Percentiles rank a stretch among this genome's conserved stretches.
These are phyloP conservation scores for Pinctada fucata DNA, from an alignment of 2,888 invertebrate species.

Conservation along the genomic window DNA sequence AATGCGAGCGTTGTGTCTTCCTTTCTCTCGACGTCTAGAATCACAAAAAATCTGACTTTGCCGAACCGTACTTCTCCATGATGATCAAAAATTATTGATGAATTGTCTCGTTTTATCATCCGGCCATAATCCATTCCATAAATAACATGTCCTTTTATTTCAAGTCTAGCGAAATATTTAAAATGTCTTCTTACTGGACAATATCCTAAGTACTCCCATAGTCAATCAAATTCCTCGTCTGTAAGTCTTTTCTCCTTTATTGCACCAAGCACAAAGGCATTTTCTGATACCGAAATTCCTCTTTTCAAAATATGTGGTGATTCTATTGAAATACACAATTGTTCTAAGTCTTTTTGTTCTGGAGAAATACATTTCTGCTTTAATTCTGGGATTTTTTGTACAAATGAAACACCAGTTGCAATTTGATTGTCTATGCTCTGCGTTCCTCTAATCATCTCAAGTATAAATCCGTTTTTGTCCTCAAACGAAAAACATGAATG, in stretches of 20 bases:
- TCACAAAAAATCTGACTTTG: conserved; percentile 4
- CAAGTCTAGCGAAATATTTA: no score
- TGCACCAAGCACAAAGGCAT: conserved; percentile 35
- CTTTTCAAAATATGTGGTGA: conserved; percentile 34
- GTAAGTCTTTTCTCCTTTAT: conserved; percentile 27
- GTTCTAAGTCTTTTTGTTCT: conserved; percentile 27
- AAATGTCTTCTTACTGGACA: conserved; percentile 11
- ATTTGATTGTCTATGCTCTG: conserved; percentile 48
- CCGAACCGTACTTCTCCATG: conserved; percentile 1
- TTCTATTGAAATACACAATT: conserved; percentile 39
- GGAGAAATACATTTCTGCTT: conserved; percentile 36
- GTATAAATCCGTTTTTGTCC: conserved; percentile 42
- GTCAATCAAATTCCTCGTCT: conserved; percentile 27
- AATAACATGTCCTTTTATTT: neutral
- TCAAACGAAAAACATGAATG: conserved; percentile 50
- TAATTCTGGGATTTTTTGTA: conserved; percentile 47
- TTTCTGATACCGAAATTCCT: conserved; percentile 21
- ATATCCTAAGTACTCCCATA: conserved; percentile 7
- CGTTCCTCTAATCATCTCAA: conserved; percentile 45
- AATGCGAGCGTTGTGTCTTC: conserved; percentile 6
- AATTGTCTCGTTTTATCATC: conserved; percentile 43
- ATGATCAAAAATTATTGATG: conserved; percentile 1
- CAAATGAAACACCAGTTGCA: conserved; percentile 46
- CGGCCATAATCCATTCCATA: conserved; percentile 4
- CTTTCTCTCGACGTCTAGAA: conserved; percentile 3